Evolutionary conservation across 2,113 vertebrate genomes (phyloP).

Genomic region (Atrichornis clamosus): DNA sequence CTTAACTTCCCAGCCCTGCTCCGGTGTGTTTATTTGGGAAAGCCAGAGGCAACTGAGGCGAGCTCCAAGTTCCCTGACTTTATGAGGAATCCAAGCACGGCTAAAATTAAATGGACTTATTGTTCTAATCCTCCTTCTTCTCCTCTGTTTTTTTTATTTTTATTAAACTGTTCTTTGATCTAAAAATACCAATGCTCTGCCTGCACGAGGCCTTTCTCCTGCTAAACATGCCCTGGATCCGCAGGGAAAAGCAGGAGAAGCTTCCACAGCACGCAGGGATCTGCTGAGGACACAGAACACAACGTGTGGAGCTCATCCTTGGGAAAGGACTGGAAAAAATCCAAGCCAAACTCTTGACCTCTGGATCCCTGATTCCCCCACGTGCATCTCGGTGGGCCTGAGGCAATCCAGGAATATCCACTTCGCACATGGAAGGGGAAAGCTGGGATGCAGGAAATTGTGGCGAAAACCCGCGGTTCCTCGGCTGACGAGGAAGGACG

Average conservation of each 20-base stretch:
- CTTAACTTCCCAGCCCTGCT: background rate
- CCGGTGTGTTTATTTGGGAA: background rate
- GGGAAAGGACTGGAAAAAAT: accelerated
- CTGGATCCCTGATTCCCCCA: accelerated
- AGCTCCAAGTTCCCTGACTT: background rate
- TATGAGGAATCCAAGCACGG: background rate
- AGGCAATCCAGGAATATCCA: background rate
- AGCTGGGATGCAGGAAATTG: background rate
- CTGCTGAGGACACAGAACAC: background rate
- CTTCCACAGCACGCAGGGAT: background rate
- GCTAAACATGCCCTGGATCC: background rate
- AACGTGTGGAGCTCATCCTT: accelerated
- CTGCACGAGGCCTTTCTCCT: background rate
- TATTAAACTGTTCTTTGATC: background rate
- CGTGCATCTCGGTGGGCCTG: accelerated
- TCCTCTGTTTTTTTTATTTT: background rate
- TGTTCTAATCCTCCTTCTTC: background rate
- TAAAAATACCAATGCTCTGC: background rate
- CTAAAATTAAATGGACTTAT: slow-evolving; percentile 11
- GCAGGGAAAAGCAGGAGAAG: background rate
- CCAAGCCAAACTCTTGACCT: background rate
- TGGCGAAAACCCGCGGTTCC: accelerated
- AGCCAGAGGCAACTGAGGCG: background rate
- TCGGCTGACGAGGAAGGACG: background rate
- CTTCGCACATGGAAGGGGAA: accelerated